Percentiles rank a stretch among this genome's conserved stretches.
phyloP scores from a whole-genome alignment of 2,797 vertebrate genomes.

The Sebastes itinus region DNA sequence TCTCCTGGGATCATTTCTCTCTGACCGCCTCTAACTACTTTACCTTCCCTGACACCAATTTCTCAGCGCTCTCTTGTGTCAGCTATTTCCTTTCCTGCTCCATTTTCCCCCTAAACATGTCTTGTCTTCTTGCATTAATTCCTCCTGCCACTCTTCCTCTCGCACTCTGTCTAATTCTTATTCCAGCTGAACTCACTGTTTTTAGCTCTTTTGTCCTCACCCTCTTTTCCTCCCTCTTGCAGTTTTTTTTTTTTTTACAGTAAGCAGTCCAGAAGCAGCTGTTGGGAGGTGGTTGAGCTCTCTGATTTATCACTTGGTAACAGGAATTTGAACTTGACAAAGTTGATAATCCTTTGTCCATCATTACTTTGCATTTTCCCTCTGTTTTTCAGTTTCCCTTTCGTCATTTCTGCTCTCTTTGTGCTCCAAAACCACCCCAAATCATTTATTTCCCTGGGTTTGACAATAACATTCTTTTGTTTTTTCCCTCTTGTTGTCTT shows the following conservation, averaged over 20 bases:
- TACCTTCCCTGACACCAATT: conserved; percentile 17
- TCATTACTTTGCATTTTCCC: not conserved
- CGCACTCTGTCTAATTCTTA: not conserved
- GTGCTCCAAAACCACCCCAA: not conserved
- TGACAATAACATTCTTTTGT: not conserved
- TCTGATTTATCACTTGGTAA: conserved; percentile 49
- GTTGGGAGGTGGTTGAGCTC: conserved; percentile 24
- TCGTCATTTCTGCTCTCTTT: not conserved
- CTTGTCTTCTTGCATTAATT: not conserved
- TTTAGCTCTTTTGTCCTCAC: conserved; percentile 2
- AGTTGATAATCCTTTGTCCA: conserved; percentile 1
- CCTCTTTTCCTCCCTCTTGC: not conserved
- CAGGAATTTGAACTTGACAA: conserved; percentile 26
- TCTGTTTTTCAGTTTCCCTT: not conserved
- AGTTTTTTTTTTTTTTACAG: not conserved
- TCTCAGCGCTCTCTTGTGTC: conserved; percentile 3
- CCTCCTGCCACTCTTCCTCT: not conserved
- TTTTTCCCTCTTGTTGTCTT: not conserved
- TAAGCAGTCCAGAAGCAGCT: conserved; percentile 39
- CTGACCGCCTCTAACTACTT: conserved; percentile 20
- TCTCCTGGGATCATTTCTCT: conserved; percentile 36
- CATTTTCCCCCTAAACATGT: not conserved
- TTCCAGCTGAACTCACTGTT: not conserved
- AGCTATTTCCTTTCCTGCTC: conserved; percentile 3
- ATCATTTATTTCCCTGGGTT: not conserved